Conservation (phyloP, 2,797 vertebrate species). For the Gymnoscopelus braueri region DNA sequence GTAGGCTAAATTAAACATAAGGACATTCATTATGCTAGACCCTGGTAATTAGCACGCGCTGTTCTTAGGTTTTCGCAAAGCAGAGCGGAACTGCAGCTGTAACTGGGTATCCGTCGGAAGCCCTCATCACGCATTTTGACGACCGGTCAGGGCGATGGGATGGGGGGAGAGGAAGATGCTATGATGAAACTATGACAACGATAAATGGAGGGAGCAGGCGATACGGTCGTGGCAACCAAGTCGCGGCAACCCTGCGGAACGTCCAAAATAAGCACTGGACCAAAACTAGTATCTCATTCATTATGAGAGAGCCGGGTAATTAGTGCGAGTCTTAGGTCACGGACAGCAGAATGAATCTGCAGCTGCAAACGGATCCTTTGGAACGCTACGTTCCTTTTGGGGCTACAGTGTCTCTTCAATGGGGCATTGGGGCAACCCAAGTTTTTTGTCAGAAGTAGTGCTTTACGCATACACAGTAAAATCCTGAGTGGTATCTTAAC, state of each 20-base stretch:
- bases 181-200: slow-evolving; percentile 1
- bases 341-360: slow-evolving; percentile 34
- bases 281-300: slow-evolving; percentile 28
- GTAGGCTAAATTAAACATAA: slow-evolving; percentile 75
- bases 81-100: slow-evolving; percentile 41
- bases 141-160: slow-evolving; percentile 11
- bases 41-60: slow-evolving; percentile 54
- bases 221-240: neutral
- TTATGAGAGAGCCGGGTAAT: slow-evolving; percentile 21
- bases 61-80: slow-evolving; percentile 50
- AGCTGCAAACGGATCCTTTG: neutral
- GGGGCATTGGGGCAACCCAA: neutral
- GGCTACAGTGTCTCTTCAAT: neutral
- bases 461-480: neutral
- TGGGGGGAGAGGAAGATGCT: slow-evolving; percentile 1
- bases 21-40: slow-evolving; percentile 67
- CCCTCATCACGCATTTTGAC: neutral
- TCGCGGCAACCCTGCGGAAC: neutral
- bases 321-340: slow-evolving; percentile 41
- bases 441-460: slow-evolving; percentile 28
- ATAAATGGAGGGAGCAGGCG: slow-evolving; percentile 6
- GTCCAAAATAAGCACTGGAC: slow-evolving; percentile 31
- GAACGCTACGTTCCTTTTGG: too few species aligned
- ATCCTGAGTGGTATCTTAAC: too few species aligned
- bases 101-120: slow-evolving; percentile 25